Evolutionary conservation across 2,113 vertebrate genomes (phyloP).

Genomic region (Megaceryle torquata): DNA sequence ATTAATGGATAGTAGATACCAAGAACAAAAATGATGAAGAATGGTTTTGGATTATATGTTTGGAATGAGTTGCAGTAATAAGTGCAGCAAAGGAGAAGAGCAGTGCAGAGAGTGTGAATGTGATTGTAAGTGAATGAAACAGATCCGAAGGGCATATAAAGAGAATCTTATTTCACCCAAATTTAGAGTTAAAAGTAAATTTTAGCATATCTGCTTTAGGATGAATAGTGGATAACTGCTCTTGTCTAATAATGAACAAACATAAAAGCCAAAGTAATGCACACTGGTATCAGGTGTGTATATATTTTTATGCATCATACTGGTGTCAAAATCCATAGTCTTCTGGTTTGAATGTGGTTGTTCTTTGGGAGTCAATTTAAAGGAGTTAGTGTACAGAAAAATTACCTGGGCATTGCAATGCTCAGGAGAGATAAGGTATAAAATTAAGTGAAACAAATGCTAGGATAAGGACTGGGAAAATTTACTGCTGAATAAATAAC

Average conservation of each 20-base stretch:
- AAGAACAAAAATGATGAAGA: background rate
- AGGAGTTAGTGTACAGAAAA: background rate
- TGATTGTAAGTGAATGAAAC: background rate
- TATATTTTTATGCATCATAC: background rate
- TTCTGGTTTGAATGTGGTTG: background rate
- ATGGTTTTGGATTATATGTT: background rate
- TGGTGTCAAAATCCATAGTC: background rate
- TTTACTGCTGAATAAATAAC: background rate
- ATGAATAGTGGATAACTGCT: background rate
- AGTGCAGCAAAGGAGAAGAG: background rate
- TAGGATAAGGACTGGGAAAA: background rate
- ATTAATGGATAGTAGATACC: background rate
- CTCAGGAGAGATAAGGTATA: background rate
- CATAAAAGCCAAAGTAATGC: background rate
- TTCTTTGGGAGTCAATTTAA: background rate
- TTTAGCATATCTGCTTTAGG: background rate
- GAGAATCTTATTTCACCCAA: background rate
- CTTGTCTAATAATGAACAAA: background rate
- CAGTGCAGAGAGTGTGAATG: background rate
- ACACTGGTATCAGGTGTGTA: background rate
- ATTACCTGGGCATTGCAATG: rapidly evolving
- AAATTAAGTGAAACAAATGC: background rate
- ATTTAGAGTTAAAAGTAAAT: background rate
- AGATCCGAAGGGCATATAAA: background rate
- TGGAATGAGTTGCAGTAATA: background rate